Evolutionary conservation across 2,113 vertebrate genomes (phyloP).

Genomic region (Aldabrachelys gigantea): DNA sequence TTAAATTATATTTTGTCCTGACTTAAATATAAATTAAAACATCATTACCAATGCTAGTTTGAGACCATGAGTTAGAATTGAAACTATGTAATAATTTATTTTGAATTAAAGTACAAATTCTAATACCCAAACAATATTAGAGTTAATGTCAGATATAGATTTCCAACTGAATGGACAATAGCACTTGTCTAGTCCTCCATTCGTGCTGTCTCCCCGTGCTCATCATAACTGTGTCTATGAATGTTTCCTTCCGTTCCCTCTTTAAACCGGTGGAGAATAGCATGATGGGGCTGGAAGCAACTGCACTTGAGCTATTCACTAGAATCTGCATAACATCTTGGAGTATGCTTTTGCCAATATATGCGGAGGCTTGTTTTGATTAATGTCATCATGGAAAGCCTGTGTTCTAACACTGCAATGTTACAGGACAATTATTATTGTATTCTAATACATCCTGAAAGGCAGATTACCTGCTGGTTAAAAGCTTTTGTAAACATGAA

Average conservation of each 20-base stretch:
- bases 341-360: constrained; percentile 25
- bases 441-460: constrained; percentile 59
- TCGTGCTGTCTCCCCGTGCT: background rate
- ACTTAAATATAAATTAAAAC: background rate
- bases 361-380: background rate
- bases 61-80: background rate
- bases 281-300: background rate
- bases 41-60: background rate
- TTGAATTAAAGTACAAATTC: background rate
- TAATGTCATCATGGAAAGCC: constrained; percentile 45
- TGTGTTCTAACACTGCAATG: constrained; percentile 19
- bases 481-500: constrained; percentile 61
- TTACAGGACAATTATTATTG: background rate
- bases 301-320: constrained; percentile 40
- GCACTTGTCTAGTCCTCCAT: background rate
- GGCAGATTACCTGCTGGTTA: constrained; percentile 49
- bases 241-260: background rate
- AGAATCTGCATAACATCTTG: background rate
- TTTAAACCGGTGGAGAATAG: constrained; percentile 3
- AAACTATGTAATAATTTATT: background rate
- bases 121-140: background rate
- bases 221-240: background rate
- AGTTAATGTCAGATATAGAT: background rate
- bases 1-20: background rate
- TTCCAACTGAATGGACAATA: background rate